Conservation (phyloP, 2,888 invertebrate species). For the Troides helena region DNA sequence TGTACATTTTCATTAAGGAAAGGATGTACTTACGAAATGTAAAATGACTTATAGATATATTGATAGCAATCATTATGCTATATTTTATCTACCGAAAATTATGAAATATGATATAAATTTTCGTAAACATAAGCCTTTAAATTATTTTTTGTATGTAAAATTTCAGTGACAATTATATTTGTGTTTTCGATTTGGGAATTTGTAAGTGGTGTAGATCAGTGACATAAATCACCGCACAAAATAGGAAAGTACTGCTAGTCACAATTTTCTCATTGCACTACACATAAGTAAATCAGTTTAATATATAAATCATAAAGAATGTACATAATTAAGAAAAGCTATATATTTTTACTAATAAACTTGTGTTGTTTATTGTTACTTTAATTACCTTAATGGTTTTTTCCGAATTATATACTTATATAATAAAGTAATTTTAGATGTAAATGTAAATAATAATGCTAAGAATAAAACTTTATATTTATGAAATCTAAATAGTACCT, state of each 20-base stretch:
- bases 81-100: too few species aligned
- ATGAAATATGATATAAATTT: too few species aligned
- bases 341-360: not conserved
- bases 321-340: conserved; percentile 16
- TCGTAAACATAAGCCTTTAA: not conserved
- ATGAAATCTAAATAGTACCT: not conserved
- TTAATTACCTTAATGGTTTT: not conserved
- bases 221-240: conserved; percentile 6
- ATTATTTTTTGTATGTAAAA: not conserved
- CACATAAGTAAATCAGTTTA: conserved; percentile 1
- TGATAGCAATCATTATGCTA: not conserved
- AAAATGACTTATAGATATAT: conserved; percentile 19
- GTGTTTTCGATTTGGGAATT: too few species aligned
- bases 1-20: conserved; percentile 24
- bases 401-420: not conserved
- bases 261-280: conserved; percentile 11
- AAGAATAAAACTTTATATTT: not conserved
- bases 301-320: not conserved
- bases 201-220: not conserved
- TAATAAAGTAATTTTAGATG: not conserved
- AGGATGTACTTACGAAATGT: conserved; percentile 18
- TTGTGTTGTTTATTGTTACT: not conserved
- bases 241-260: conserved; percentile 22
- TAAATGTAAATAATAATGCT: conserved; percentile 17
- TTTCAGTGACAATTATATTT: too few species aligned